A percentile compares a stretch with the other conserved stretches of the same genome.
These are phyloP conservation scores for Yponomeuta cagnagella DNA, from an alignment of 2,888 invertebrate genomes.

Conservation along the genomic window DNA sequence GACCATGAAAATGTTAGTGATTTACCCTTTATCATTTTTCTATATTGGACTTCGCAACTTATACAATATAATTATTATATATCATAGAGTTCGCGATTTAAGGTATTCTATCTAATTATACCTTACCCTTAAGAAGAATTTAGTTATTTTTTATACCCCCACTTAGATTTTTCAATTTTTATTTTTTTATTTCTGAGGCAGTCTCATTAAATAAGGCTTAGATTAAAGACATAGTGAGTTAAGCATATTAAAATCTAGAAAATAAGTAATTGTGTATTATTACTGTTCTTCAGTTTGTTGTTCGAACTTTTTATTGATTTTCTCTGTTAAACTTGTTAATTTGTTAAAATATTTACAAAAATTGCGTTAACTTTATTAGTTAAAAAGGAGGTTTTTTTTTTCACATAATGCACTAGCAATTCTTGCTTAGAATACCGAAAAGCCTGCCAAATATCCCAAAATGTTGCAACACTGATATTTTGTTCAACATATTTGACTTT, in stretches of 20 bases:
- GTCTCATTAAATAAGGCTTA: constrained; percentile 12
- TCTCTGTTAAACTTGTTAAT: constrained; percentile 6
- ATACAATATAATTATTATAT: constrained; percentile 24
- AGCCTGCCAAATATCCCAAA: not conserved
- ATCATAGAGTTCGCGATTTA: constrained; percentile 45
- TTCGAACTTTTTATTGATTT: not conserved
- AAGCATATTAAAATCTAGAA: constrained; percentile 22
- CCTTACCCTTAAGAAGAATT: constrained; percentile 27
- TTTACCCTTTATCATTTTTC: constrained; percentile 44
- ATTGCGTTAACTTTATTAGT: not conserved
- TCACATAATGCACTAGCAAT: not conserved
- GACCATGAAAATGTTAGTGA: constrained; percentile 62
- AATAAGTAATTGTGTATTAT: not conserved
- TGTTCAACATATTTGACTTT: not conserved
- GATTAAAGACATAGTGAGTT: constrained; percentile 22
- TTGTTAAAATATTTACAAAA: constrained; percentile 7
- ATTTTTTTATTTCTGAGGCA: constrained; percentile 11
- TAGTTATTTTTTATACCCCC: constrained; percentile 31
- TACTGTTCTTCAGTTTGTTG: constrained; percentile 1
- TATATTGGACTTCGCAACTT: constrained; percentile 36
- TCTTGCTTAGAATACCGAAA: not conserved
- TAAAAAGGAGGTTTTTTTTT: not conserved
- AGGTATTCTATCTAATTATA: constrained; percentile 30
- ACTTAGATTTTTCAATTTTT: constrained; percentile 25
- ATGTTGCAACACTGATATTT: not conserved